Evolutionary conservation across 53 echinoderm and acorn worm species (phyloP).

Genomic region (Stichopus horrens): DNA sequence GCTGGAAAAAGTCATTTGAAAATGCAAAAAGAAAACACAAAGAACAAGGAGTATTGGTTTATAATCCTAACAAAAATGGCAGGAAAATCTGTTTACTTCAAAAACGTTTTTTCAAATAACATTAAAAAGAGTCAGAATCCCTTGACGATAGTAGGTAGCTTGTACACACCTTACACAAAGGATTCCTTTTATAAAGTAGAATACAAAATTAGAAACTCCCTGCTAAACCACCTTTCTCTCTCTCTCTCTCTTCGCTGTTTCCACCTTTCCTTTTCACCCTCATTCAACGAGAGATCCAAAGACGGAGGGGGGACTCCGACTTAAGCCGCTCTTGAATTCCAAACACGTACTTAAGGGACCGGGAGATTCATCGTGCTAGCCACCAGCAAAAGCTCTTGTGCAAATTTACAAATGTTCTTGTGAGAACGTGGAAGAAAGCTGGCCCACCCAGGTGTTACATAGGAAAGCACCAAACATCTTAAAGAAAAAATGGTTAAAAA

Average conservation of each 20-base stretch:
- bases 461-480: slow-evolving; percentile 18
- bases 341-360: slow-evolving; percentile 42
- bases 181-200: slow-evolving; percentile 26
- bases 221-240: slow-evolving; percentile 4
- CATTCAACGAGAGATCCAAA: no score
- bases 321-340: slow-evolving; percentile 39
- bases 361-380: slow-evolving; percentile 25
- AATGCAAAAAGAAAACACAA: slow-evolving; percentile 34
- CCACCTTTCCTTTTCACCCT: no score
- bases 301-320: not conserved
- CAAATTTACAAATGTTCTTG: slow-evolving; percentile 31
- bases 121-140: not conserved
- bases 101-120: slow-evolving; percentile 39
- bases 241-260: not conserved
- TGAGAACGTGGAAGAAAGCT: slow-evolving; percentile 13
- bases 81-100: not conserved
- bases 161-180: not conserved
- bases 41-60: slow-evolving; percentile 10
- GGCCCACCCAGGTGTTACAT: slow-evolving; percentile 37
- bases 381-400: slow-evolving; percentile 38
- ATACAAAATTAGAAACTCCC: slow-evolving; percentile 30
- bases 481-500: no score
- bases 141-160: not conserved
- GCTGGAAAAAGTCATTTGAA: slow-evolving; percentile 4
- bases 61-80: slow-evolving; percentile 18